Evolutionary conservation across 2,888 invertebrate species (phyloP).

Genomic region (Sminthurides aquaticus): DNA sequence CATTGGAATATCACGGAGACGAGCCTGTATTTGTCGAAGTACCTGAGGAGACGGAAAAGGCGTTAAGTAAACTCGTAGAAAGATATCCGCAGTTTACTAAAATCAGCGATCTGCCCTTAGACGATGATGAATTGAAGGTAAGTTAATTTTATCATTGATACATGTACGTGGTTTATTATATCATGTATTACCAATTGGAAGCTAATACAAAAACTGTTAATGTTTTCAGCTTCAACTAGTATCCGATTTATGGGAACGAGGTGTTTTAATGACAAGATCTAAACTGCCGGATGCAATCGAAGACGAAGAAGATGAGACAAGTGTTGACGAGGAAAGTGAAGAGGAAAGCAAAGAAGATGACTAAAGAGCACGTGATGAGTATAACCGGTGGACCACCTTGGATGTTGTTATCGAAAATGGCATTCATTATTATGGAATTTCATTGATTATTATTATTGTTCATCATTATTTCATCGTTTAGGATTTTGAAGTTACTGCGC

Average conservation of each 20-base stretch:
- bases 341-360: too few species aligned
- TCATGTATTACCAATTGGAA: too few species aligned
- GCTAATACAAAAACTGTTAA: slow-evolving; percentile 7
- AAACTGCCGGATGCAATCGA: neutral
- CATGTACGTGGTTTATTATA: too few species aligned
- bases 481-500: too few species aligned
- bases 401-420: too few species aligned
- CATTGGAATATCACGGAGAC: slow-evolving; percentile 70
- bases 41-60: slow-evolving; percentile 59
- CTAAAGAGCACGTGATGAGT: too few species aligned
- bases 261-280: slow-evolving; percentile 65
- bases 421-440: too few species aligned
- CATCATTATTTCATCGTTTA: too few species aligned
- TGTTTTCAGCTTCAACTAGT: slow-evolving; percentile 53
- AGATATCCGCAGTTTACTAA: slow-evolving; percentile 69
- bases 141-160: slow-evolving; percentile 26
- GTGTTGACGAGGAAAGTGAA: too few species aligned
- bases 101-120: slow-evolving; percentile 64
- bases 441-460: too few species aligned
- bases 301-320: slow-evolving; percentile 6
- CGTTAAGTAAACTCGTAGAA: slow-evolving; percentile 62
- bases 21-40: slow-evolving; percentile 72
- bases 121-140: slow-evolving; percentile 60
- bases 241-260: slow-evolving; percentile 72
- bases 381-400: too few species aligned